These are phyloP conservation scores for Momotus momota DNA, from an alignment of 2,797 vertebrate species.

Conservation along the genomic window DNA sequence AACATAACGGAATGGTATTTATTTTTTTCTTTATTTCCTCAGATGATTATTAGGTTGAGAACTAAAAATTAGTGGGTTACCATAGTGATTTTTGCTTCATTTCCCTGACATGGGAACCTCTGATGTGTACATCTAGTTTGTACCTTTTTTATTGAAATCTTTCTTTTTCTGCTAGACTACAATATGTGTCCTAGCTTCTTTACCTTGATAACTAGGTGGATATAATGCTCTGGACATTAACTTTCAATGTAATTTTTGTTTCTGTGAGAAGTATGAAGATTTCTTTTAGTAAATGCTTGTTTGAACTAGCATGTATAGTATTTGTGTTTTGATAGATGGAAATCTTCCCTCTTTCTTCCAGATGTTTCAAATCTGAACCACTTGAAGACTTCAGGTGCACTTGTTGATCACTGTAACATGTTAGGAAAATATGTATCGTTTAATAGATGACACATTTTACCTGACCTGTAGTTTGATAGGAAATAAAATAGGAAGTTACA, in stretches of 20 bases:
- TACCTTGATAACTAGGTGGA: constrained; percentile 18
- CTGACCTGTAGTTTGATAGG: neutral
- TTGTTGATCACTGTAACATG: neutral
- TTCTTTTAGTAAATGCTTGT: constrained; percentile 35
- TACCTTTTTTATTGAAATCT: constrained; percentile 10
- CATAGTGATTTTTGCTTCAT: constrained; percentile 60
- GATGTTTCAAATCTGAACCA: constrained; percentile 8
- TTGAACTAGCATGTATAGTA: neutral
- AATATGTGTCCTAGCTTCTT: constrained; percentile 15
- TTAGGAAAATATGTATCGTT: neutral
- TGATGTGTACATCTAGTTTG: constrained; percentile 53
- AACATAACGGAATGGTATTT: neutral
- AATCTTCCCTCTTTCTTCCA: neutral
- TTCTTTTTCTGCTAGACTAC: neutral
- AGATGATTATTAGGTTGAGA: constrained; percentile 18
- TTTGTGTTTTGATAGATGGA: neutral
- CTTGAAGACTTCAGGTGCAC: neutral
- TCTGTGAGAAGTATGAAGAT: neutral
- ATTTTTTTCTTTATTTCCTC: constrained; percentile 50
- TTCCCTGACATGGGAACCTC: constrained; percentile 23
- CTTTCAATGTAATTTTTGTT: constrained; percentile 19
- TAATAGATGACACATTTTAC: neutral
- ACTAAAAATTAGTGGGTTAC: constrained; percentile 67
- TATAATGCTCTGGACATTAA: constrained; percentile 33
- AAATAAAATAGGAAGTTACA: neutral